Conservation (phyloP, 2,797 vertebrate genomes). For the Triplophysa bombifrons region DNA sequence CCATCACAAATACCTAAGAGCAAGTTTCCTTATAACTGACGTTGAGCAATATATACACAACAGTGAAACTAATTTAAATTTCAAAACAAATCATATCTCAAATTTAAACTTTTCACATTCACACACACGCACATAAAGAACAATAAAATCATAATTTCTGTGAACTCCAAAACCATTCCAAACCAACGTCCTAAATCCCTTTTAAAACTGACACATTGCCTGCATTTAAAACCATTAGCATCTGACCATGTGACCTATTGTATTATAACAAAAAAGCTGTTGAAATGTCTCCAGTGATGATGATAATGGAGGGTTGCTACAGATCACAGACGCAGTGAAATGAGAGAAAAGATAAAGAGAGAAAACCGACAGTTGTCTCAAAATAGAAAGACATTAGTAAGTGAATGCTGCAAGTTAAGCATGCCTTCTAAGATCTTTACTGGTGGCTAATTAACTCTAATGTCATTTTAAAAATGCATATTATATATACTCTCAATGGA, state of each 20-base stretch:
- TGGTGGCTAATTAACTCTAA: conserved; percentile 75
- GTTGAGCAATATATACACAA: conserved; percentile 42
- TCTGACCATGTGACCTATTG: neutral
- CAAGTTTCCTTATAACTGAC: neutral
- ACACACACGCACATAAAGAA: neutral
- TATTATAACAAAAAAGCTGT: conserved; percentile 20
- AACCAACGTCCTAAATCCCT: conserved; percentile 24
- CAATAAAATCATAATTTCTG: neutral
- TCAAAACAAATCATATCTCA: conserved; percentile 4
- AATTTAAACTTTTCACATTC: neutral
- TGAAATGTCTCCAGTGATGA: conserved; percentile 21
- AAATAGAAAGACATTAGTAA: conserved; percentile 41
- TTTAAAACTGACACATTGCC: conserved; percentile 25
- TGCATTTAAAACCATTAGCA: neutral
- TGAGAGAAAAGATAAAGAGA: conserved; percentile 24
- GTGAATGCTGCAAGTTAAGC: conserved; percentile 70
- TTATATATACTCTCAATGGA: conserved; percentile 74
- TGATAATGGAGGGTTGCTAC: conserved; percentile 22
- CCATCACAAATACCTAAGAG: conserved; percentile 20
- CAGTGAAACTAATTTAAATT: conserved; percentile 1
- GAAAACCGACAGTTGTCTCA: conserved; percentile 22
- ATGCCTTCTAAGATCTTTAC: conserved; percentile 75
- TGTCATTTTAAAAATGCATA: conserved; percentile 71
- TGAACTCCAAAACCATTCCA: neutral
- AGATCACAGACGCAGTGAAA: conserved; percentile 30